Evolutionary conservation across 1,140 invertebrate species (phyloP).

Genomic region (Palaemon carinicauda): DNA sequence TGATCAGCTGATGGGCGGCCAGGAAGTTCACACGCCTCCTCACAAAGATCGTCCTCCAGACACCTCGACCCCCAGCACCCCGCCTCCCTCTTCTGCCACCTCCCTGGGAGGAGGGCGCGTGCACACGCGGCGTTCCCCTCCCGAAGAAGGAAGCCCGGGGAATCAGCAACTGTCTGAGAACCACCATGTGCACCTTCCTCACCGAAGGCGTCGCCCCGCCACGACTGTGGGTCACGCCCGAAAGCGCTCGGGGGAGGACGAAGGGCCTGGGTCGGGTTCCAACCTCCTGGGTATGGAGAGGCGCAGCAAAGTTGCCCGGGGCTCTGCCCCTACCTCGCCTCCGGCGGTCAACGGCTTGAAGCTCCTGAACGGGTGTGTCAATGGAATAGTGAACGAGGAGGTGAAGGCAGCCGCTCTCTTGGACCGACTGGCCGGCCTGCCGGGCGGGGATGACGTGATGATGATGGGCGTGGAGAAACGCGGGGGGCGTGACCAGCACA

Average conservation of each 20-base stretch:
- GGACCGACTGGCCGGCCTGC: constrained; percentile 18
- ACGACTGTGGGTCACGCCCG: background rate
- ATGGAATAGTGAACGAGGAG: constrained; percentile 31
- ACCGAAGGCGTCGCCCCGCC: background rate
- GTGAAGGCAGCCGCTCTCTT: constrained; percentile 5
- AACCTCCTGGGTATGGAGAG: background rate
- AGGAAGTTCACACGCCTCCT: constrained; percentile 31
- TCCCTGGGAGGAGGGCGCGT: constrained; percentile 1
- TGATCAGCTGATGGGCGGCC: constrained; percentile 40
- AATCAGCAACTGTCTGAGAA: no score
- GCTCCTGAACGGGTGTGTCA: constrained; percentile 54
- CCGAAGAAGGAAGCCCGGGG: no score
- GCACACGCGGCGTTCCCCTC: constrained; percentile 11
- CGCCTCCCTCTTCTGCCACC: constrained; percentile 1
- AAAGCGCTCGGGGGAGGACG: constrained; percentile 20
- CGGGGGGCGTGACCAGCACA: background rate
- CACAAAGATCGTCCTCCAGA: constrained; percentile 48
- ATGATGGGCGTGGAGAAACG: constrained; percentile 12
- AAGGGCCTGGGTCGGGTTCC: no score
- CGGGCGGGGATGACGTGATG: background rate
- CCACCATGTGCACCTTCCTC: no score
- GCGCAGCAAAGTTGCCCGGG: constrained; percentile 10
- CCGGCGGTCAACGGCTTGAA: constrained; percentile 38
- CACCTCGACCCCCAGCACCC: background rate
- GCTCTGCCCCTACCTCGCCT: background rate